Conservation (phyloP, 2,888 invertebrate species). For the Drosophila flavopinicola region DNA sequence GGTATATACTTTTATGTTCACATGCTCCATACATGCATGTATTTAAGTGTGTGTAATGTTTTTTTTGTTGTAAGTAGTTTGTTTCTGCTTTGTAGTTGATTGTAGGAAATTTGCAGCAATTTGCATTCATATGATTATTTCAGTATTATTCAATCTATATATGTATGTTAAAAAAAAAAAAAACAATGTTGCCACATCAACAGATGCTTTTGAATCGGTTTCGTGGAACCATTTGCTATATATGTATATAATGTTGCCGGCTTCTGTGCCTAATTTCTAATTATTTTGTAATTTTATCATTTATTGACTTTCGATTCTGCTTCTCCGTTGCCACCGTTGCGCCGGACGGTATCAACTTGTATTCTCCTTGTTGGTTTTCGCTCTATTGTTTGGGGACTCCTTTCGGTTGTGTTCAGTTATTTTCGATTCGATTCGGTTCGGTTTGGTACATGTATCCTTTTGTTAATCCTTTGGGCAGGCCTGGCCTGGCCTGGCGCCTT, state of each 20-base stretch:
- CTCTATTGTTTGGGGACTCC: conserved; percentile 5
- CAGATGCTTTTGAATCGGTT: background rate
- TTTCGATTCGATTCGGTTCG: background rate
- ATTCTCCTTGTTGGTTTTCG: conserved; percentile 1
- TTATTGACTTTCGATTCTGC: conserved; percentile 39
- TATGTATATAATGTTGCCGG: background rate
- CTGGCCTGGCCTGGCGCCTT: conserved; percentile 16
- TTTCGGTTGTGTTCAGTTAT: background rate
- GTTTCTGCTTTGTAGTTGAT: conserved; percentile 51
- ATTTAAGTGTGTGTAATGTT: conserved; percentile 10
- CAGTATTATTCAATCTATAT: conserved; percentile 12
- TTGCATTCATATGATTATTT: conserved; percentile 40
- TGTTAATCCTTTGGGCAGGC: conserved; percentile 9
- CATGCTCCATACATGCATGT: conserved; percentile 1
- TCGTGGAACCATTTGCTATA: background rate
- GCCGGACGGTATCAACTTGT: conserved; percentile 59
- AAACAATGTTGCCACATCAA: conserved; percentile 3
- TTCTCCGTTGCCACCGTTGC: conserved; percentile 35
- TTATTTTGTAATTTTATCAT: conserved; percentile 11
- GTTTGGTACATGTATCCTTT: background rate
- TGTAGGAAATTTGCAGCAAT: conserved; percentile 67
- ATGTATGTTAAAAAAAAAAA: conserved; percentile 3
- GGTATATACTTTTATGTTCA: conserved; percentile 5
- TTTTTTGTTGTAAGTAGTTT: conserved; percentile 28
- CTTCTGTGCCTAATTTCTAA: conserved; percentile 10